These are phyloP conservation scores for Megalurothrips usitatus DNA, from an alignment of 2,888 invertebrate genomes.

Conservation along the genomic window DNA sequence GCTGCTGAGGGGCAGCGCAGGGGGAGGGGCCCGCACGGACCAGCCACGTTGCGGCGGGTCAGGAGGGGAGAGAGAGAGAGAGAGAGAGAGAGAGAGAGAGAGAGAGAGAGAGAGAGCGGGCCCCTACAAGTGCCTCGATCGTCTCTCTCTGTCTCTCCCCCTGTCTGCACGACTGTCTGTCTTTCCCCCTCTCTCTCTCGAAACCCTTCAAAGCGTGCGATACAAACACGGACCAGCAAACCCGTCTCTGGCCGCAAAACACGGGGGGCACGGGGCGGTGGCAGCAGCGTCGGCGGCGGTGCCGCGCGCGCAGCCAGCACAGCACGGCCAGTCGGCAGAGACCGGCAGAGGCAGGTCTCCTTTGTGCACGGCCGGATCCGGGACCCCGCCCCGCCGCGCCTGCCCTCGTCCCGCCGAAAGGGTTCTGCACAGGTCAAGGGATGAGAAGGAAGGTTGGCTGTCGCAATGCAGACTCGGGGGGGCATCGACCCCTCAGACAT, in stretches of 20 bases:
- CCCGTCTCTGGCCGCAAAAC: not conserved
- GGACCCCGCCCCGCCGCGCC: not conserved
- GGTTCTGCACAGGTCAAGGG: too few species aligned
- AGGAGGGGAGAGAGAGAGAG: not conserved
- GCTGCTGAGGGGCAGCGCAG: too few species aligned
- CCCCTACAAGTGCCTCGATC: not conserved
- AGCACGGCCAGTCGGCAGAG: not conserved
- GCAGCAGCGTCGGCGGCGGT: not conserved
- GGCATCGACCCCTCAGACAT: too few species aligned
- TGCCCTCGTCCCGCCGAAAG: too few species aligned
- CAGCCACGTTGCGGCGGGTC: not conserved
- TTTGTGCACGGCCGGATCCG: not conserved
- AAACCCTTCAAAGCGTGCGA: not conserved
- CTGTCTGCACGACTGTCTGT: too few species aligned
- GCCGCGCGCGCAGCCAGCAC: not conserved
- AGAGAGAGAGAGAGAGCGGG: not conserved
- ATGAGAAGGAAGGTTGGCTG: too few species aligned
- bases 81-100: not conserved
- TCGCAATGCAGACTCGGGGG: too few species aligned
- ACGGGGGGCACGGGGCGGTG: not conserved
- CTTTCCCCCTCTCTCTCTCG: not conserved
- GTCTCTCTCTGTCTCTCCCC: too few species aligned
- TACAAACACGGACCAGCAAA: not conserved
- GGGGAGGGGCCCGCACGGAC: too few species aligned
- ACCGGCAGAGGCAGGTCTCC: not conserved